Evolutionary conservation across 2,888 invertebrate genomes (phyloP), one percentile per base, ranked within the genome.

Genomic region (Agrochola circellaris): DNA sequence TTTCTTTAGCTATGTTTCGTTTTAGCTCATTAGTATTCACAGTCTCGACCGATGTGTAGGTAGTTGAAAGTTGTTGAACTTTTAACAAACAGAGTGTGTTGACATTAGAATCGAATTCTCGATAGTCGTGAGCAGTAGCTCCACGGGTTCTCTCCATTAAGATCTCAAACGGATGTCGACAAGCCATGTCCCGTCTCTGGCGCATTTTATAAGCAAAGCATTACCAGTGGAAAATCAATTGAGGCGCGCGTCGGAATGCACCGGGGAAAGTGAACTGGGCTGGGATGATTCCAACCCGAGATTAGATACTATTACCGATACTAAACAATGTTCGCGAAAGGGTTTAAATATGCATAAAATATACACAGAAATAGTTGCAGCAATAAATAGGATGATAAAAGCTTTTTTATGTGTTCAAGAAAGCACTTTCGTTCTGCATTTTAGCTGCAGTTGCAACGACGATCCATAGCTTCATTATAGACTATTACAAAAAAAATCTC

Each of bases 171-270:
- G 86, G 82, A 88, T 87, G 89, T 88, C 89, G 80, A 83, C 87
- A 83, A 86, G 79, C 77, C 79, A 79, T 84, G 89, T 88, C 87
- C 77, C 81, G 87, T 88, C 87, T 82, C 68, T 58, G 68, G 79
- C 42, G 87, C 81, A 83, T 85, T 88, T 89, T 89, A 86, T 86
- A 88, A 86, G 82, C 85, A 75, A 87, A 85, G 81, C 77, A 81
- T 83, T 86, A 79, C 87, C 73, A 82, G 87, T 87, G 85, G 88
- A 84, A 89, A 91, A 91, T 91, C 90, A 87, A 90, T 90, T 87
- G 87, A 89, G 82, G 79, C 87, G 84, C 88, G 87, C 84, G 77
- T 86, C 65, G 87, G 87, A 80, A 89, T 88, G 89, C 84, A 86
- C 74, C 74, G 83, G 90, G 85, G 89, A 89, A 89, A 89, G 91